phyloP scores from a whole-genome alignment of 2,888 invertebrate genomes.

The Charanyca ferruginea region DNA sequence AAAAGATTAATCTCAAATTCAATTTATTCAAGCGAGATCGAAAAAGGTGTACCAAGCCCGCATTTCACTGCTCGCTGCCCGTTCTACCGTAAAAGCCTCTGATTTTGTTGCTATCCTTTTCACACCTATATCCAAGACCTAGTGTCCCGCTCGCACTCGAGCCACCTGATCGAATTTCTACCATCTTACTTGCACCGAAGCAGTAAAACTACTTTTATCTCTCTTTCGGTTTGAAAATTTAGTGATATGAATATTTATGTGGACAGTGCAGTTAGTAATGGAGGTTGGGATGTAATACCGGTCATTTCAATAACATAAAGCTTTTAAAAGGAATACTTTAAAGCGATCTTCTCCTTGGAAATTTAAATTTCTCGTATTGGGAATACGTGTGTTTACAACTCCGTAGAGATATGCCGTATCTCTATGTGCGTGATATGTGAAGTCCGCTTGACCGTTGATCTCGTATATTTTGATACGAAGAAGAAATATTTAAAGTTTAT shows the following conservation, averaged over 20 bases:
- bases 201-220: conserved; percentile 89
- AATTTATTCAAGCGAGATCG: conserved; percentile 90
- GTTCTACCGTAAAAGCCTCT: conserved; percentile 91
- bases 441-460: conserved; percentile 49
- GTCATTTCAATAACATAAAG: conserved; percentile 84
- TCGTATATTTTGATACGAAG: conserved; percentile 44
- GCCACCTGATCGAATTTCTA: conserved; percentile 89
- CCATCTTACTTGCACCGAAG: conserved; percentile 89
- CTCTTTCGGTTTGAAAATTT: conserved; percentile 85
- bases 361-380: conserved; percentile 71
- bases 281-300: conserved; percentile 80
- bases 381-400: conserved; percentile 62
- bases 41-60: conserved; percentile 87
- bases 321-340: conserved; percentile 80
- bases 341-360: conserved; percentile 70
- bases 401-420: conserved; percentile 57
- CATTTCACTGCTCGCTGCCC: conserved; percentile 89
- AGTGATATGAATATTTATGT: conserved; percentile 89
- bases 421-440: conserved; percentile 58
- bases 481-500: conserved; percentile 34
- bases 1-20: conserved; percentile 89
- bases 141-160: conserved; percentile 77
- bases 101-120: conserved; percentile 81
- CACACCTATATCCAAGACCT: conserved; percentile 64
- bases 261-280: conserved; percentile 86